Evolutionary conservation across 2,888 invertebrate genomes (phyloP).

Genomic region (Acanthococcus lagerstroemiae): DNA sequence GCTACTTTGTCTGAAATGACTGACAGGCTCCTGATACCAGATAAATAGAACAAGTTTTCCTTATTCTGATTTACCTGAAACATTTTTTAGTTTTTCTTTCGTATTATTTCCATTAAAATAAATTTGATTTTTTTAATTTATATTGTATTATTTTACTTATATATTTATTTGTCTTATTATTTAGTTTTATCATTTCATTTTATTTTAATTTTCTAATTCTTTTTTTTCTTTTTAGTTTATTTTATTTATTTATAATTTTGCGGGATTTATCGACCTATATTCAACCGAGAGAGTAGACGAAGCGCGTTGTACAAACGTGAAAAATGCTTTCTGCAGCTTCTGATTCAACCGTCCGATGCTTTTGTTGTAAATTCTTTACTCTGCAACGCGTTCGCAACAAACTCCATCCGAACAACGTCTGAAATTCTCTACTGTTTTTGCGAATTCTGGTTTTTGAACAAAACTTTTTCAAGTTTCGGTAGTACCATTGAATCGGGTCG

Average conservation of each 20-base stretch:
- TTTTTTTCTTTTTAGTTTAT: constrained; percentile 27
- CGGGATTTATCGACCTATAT: constrained; percentile 5
- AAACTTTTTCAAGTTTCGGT: background rate
- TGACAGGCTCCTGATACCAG: too few species aligned
- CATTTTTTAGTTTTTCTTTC: background rate
- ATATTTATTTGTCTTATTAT: constrained; percentile 21
- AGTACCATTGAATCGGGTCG: constrained; percentile 22
- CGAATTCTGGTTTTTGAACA: background rate
- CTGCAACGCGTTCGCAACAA: background rate
- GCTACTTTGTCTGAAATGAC: too few species aligned
- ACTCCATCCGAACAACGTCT: background rate
- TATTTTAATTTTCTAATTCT: constrained; percentile 30
- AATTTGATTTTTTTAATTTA: too few species aligned
- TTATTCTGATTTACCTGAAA: background rate
- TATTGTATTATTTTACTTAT: constrained; percentile 4
- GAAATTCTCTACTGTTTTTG: background rate
- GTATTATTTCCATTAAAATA: background rate
- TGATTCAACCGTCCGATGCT: background rate
- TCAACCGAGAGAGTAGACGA: background rate
- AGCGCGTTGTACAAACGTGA: background rate
- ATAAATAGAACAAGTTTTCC: too few species aligned
- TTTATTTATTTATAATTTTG: constrained; percentile 8
- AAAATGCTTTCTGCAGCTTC: too few species aligned
- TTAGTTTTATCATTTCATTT: constrained; percentile 32
- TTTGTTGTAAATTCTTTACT: background rate